A percentile compares a stretch with the other conserved stretches of the same genome.
Evolutionary conservation across 2,797 vertebrate genomes (phyloP).

Genomic region (Muraenolepis orangiensis): DNA sequence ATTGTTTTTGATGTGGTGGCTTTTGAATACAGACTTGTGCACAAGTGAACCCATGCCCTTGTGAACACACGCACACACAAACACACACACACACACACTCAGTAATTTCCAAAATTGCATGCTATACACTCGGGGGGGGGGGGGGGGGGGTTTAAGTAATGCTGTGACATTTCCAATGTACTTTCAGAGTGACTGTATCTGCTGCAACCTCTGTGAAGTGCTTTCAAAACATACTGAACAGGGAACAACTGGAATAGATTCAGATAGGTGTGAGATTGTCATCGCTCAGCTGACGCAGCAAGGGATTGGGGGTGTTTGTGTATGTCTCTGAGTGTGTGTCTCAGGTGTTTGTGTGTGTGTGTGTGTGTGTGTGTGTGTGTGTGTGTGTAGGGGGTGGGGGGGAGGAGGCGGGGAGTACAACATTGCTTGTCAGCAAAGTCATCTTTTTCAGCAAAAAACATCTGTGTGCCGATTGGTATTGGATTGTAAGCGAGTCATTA

Average conservation of each 20-base stretch:
- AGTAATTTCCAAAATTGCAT: not conserved
- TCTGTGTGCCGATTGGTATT: slow-evolving; percentile 49
- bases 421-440: slow-evolving; percentile 75
- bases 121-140: not conserved
- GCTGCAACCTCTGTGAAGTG: not conserved
- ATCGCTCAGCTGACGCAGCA: not conserved
- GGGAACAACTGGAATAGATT: slow-evolving; percentile 61
- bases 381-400: slow-evolving; percentile 23
- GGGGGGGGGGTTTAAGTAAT: not conserved
- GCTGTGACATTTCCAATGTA: not conserved
- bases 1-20: not conserved
- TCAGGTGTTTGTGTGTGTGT: no score
- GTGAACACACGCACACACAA: no score
- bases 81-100: no score
- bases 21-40: slow-evolving; percentile 1
- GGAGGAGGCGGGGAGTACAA: slow-evolving; percentile 50
- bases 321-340: not conserved
- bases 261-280: slow-evolving; percentile 55
- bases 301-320: not conserved
- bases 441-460: slow-evolving; percentile 59
- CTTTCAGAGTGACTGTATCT: not conserved
- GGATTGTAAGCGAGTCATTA: slow-evolving; percentile 63
- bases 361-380: not conserved
- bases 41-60: not conserved
- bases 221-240: slow-evolving; percentile 7